Percentiles rank a stretch among this genome's conserved stretches.
These are phyloP conservation scores for Myxocyprinus asiaticus DNA, from an alignment of 2,113 vertebrate species.

Conservation along the genomic window DNA sequence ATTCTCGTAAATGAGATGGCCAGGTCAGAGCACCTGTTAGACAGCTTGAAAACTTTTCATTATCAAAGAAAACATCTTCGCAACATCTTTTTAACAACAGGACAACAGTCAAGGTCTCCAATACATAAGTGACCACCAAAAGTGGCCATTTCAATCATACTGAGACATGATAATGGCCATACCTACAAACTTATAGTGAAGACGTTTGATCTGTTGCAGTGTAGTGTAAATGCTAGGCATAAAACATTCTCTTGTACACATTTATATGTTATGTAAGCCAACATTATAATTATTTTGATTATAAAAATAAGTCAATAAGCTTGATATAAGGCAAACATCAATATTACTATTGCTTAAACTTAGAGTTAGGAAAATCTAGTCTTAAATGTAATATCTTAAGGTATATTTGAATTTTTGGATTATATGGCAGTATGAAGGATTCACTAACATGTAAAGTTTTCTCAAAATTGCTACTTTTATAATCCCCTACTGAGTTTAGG, in stretches of 20 bases:
- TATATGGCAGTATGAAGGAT: no score
- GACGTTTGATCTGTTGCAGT: not conserved
- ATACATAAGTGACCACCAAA: not conserved
- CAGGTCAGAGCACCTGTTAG: conserved; percentile 37
- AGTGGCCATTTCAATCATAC: conserved; percentile 12
- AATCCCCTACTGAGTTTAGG: not conserved
- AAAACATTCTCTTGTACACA: not conserved
- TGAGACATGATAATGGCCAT: not conserved
- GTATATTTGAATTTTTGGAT: no score
- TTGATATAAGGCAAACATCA: no score
- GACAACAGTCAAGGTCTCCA: not conserved
- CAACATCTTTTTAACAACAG: conserved; percentile 29
- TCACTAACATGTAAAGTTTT: no score
- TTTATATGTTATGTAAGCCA: no score
- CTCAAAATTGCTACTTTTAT: no score
- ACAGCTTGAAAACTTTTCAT: conserved; percentile 49
- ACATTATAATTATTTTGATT: no score
- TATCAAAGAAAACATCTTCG: conserved; percentile 34
- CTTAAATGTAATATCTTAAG: no score
- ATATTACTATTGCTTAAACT: no score
- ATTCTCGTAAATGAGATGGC: conserved; percentile 22
- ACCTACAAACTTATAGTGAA: not conserved
- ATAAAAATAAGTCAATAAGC: no score
- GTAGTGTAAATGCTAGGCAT: not conserved
- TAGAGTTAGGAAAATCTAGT: no score